Percentiles rank a stretch among this genome's conserved stretches.
Conservation (phyloP, 2,113 vertebrate species). For the Cottus gobio region DNA sequence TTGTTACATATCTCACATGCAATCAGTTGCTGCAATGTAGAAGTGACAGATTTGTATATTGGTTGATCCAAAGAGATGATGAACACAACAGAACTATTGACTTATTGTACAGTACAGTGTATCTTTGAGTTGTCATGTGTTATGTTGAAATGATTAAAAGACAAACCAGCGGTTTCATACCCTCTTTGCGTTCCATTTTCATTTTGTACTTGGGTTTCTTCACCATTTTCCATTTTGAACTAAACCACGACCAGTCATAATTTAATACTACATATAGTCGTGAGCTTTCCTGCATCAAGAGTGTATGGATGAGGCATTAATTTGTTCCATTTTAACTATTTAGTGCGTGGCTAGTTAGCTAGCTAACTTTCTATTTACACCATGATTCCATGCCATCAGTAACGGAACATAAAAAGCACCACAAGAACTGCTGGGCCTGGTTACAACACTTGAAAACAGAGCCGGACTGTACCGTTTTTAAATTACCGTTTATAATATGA, state of each 20-base stretch:
- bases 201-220: not conserved
- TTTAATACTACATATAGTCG: too few species aligned
- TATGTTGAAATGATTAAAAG: slow-evolving; percentile 88
- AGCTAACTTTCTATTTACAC: not conserved
- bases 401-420: not conserved
- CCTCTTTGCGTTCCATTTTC: slow-evolving; percentile 36
- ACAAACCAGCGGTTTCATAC: slow-evolving; percentile 82
- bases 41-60: slow-evolving; percentile 87
- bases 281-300: too few species aligned
- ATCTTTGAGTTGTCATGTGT: slow-evolving; percentile 87
- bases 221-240: not conserved
- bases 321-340: not conserved
- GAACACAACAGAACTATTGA: slow-evolving; percentile 87
- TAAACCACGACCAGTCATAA: not conserved
- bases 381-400: not conserved
- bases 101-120: slow-evolving; percentile 87
- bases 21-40: slow-evolving; percentile 85
- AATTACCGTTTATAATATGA: not conserved
- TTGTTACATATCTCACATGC: slow-evolving; percentile 84
- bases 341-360: not conserved
- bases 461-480: not conserved
- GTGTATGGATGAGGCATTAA: not conserved
- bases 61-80: slow-evolving; percentile 89
- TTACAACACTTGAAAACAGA: not conserved
- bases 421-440: not conserved